Evolutionary conservation across 2,888 invertebrate genomes (phyloP).

Genomic region (Toxonevra muliebris): DNA sequence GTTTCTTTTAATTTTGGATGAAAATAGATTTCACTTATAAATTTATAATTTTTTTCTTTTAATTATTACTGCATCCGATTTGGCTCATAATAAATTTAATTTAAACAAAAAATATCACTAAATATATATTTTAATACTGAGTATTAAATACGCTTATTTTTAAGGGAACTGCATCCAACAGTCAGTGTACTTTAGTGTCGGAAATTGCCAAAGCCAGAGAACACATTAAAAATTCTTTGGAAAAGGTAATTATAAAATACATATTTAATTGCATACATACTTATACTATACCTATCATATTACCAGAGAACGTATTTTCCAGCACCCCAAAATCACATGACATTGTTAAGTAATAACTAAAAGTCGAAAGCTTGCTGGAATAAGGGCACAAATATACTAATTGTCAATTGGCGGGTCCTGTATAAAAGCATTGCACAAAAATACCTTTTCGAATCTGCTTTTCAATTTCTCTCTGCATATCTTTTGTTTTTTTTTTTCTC

Average conservation of each 20-base stretch:
- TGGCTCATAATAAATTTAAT: not conserved
- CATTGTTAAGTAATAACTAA: no score
- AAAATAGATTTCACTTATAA: not conserved
- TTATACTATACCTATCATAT: no score
- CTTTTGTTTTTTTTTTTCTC: no score
- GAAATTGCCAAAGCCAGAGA: slow-evolving; percentile 89
- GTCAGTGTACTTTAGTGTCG: slow-evolving; percentile 75
- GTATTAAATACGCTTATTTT: slow-evolving; percentile 34
- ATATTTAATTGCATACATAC: not conserved
- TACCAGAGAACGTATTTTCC: no score
- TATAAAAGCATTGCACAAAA: no score
- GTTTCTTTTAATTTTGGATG: not conserved
- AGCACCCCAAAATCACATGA: no score
- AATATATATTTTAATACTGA: slow-evolving; percentile 8
- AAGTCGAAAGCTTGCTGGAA: no score
- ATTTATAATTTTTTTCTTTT: not conserved
- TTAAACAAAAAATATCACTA: not conserved
- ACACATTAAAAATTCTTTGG: slow-evolving; percentile 80
- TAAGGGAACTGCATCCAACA: slow-evolving; percentile 49
- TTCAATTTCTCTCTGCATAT: no score
- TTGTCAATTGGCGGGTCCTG: no score
- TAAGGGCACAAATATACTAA: no score
- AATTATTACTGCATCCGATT: not conserved
- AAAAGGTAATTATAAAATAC: slow-evolving; percentile 71
- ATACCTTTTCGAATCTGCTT: no score